Percentiles rank a stretch among this genome's conserved stretches.
These are phyloP conservation scores for Lasioglossum calceatum DNA, from an alignment of 2,888 invertebrate species.

Conservation along the genomic window DNA sequence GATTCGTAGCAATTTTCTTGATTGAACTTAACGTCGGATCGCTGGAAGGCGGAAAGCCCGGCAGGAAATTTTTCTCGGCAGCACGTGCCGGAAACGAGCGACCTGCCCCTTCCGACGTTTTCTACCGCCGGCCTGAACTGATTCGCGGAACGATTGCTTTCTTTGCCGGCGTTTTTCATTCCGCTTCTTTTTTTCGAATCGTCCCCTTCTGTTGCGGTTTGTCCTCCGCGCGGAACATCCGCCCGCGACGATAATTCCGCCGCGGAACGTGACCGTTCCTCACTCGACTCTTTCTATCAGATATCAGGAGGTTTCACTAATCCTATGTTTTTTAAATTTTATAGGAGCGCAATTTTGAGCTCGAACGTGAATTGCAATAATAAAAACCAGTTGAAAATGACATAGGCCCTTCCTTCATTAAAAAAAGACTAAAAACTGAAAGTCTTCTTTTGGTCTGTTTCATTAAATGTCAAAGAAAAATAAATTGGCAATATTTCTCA, in stretches of 20 bases:
- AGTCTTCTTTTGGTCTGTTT: too few species aligned
- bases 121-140: slow-evolving; percentile 35
- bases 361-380: too few species aligned
- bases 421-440: too few species aligned
- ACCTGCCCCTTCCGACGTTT: slow-evolving; percentile 35
- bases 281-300: background rate
- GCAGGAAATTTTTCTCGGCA: slow-evolving; percentile 43
- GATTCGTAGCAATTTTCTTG: slow-evolving; percentile 52
- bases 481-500: too few species aligned
- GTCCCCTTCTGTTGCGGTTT: slow-evolving; percentile 17
- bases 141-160: slow-evolving; percentile 61
- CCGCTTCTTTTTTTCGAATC: background rate
- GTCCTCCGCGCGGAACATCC: slow-evolving; percentile 21
- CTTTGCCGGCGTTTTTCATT: slow-evolving; percentile 16
- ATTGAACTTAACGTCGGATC: slow-evolving; percentile 43
- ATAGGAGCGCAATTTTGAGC: too few species aligned
- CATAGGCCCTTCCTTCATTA: too few species aligned
- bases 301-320: background rate
- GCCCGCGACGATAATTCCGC: background rate
- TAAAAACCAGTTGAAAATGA: too few species aligned
- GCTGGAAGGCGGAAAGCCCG: slow-evolving; percentile 43
- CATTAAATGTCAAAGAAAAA: too few species aligned
- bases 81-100: slow-evolving; percentile 58
- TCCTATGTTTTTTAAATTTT: too few species aligned
- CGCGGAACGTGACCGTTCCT: slow-evolving; percentile 15